phyloP scores from a whole-genome alignment of 2,797 vertebrate species.

The Eulemur rubriventer region DNA sequence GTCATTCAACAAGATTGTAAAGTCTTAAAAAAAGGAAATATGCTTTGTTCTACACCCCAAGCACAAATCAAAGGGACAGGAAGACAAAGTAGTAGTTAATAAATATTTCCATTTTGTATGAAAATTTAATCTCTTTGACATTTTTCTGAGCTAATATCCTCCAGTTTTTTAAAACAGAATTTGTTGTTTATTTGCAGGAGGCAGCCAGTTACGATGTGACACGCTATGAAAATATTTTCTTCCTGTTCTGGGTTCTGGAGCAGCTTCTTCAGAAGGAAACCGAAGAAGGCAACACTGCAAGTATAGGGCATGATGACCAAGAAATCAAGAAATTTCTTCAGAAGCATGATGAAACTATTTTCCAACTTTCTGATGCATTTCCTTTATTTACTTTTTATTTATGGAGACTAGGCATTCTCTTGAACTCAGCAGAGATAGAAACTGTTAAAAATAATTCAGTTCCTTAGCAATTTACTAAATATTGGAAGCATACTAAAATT shows the following conservation, averaged over 20 bases:
- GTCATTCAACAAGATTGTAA: neutral
- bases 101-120: neutral
- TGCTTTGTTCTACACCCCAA: neutral
- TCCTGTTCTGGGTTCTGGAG: constrained; percentile 90
- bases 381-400: constrained; percentile 92
- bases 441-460: constrained; percentile 68
- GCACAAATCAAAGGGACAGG: neutral
- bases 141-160: constrained; percentile 14
- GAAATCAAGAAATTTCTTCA: constrained; percentile 84
- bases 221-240: constrained; percentile 91
- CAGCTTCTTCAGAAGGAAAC: constrained; percentile 85
- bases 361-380: constrained; percentile 90
- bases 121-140: neutral
- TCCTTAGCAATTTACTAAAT: constrained; percentile 41
- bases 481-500: constrained; percentile 21
- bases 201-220: constrained; percentile 82
- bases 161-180: neutral
- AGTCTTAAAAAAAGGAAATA: neutral
- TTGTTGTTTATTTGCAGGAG: constrained; percentile 79
- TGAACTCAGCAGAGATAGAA: constrained; percentile 80
- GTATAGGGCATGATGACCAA: constrained; percentile 52
- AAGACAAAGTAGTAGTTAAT: neutral
- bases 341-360: constrained; percentile 87
- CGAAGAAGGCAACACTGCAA: constrained; percentile 41
- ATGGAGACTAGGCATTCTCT: constrained; percentile 89